phyloP scores from a whole-genome alignment of 2,888 invertebrate genomes.

The Lysandra coridon region DNA sequence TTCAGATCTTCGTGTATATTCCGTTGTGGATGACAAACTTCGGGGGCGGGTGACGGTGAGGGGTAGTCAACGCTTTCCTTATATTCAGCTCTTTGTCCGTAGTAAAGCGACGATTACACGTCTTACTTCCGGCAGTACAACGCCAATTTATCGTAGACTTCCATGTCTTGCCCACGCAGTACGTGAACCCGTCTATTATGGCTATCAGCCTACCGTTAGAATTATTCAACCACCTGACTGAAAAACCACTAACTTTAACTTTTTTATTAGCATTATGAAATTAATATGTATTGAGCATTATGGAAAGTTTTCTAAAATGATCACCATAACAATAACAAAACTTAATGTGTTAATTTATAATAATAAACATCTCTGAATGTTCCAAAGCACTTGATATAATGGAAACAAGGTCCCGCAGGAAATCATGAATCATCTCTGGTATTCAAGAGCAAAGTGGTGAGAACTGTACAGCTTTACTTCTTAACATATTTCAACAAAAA shows the following conservation, averaged over 20 bases:
- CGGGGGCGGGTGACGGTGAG: slow-evolving; percentile 39
- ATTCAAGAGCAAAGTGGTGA: too few relatives aligned
- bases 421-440: too few relatives aligned
- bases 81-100: slow-evolving; percentile 6
- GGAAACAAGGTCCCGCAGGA: too few relatives aligned
- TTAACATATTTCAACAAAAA: too few relatives aligned
- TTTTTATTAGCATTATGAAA: not conserved
- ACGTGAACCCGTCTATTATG: slow-evolving; percentile 48
- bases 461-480: too few relatives aligned
- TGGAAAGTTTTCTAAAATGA: not conserved
- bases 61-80: not conserved
- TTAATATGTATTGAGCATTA: not conserved
- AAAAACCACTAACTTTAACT: not conserved
- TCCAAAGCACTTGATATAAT: too few relatives aligned
- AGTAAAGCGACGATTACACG: not conserved
- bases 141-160: slow-evolving; percentile 40
- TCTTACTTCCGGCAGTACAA: slow-evolving; percentile 43
- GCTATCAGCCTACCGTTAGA: slow-evolving; percentile 41
- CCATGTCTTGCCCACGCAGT: slow-evolving; percentile 39
- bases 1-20: slow-evolving; percentile 36
- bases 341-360: not conserved
- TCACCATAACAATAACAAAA: not conserved
- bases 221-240: slow-evolving; percentile 37
- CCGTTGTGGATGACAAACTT: slow-evolving; percentile 36
- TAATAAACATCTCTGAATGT: not conserved